Evolutionary conservation across 2,113 vertebrate species (phyloP).

Genomic region (Eclectus roratus): DNA sequence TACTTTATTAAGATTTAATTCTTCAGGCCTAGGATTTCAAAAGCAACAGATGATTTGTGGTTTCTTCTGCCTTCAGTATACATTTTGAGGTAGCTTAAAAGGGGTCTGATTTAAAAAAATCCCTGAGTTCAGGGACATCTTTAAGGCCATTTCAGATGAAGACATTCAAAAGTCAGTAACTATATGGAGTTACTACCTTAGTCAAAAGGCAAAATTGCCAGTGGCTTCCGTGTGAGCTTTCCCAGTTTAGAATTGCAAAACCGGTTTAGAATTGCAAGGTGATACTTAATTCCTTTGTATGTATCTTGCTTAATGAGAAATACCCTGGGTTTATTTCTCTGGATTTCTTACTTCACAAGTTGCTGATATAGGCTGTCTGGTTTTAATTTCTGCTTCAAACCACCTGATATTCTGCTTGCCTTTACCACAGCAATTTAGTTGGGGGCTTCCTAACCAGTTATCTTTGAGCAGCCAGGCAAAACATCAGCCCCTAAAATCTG

Average conservation of each 20-base stretch:
- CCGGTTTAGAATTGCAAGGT: not conserved
- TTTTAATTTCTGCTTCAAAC: not conserved
- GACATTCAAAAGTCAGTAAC: not conserved
- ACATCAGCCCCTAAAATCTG: not conserved
- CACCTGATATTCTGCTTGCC: not conserved
- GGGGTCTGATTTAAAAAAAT: not conserved
- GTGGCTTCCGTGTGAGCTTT: not conserved
- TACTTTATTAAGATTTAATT: not conserved
- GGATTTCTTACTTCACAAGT: not conserved
- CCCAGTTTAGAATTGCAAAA: not conserved
- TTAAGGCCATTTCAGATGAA: not conserved
- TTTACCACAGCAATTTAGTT: not conserved
- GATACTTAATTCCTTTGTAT: not conserved
- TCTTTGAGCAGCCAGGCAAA: not conserved
- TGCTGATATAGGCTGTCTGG: not conserved
- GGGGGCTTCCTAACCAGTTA: not conserved
- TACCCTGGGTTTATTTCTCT: not conserved
- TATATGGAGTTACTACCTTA: not conserved
- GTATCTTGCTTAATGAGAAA: not conserved
- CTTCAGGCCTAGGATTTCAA: not conserved
- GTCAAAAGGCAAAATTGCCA: not conserved
- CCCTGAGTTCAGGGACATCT: accelerated
- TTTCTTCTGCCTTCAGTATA: not conserved
- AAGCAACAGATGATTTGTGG: not conserved
- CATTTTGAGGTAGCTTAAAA: not conserved